These are phyloP conservation scores for Odontamblyopus lacepedii DNA, from an alignment of 2,797 vertebrate genomes.

Conservation along the genomic window DNA sequence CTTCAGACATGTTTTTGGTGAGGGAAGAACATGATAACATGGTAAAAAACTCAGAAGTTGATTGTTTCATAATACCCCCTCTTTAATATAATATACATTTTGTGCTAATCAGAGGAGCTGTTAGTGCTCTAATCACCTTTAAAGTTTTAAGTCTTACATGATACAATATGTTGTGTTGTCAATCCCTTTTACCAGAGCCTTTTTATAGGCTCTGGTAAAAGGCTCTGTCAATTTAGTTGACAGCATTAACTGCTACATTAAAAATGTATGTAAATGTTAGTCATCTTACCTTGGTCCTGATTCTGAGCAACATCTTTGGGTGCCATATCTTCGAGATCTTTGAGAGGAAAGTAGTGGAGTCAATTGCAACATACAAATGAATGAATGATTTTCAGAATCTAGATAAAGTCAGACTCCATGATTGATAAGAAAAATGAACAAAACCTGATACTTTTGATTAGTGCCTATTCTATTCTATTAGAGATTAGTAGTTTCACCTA, in stretches of 20 bases:
- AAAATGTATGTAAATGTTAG: not conserved
- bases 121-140: not conserved
- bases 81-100: not conserved
- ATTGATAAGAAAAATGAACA: not conserved
- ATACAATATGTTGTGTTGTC: not conserved
- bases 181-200: not conserved
- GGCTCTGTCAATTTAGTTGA: no score
- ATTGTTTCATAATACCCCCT: no score
- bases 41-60: no score
- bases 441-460: not conserved
- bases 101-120: not conserved
- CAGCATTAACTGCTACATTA: not conserved
- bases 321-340: conserved; percentile 67
- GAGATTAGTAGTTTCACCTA: not conserved
- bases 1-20: no score
- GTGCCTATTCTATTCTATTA: not conserved
- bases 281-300: conserved; percentile 85
- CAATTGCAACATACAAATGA: no score
- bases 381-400: no score
- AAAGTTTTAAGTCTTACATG: not conserved
- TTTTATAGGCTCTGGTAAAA: no score
- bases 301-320: conserved; percentile 77
- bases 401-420: no score
- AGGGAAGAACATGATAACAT: no score
- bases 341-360: conserved; percentile 5